phyloP scores from a whole-genome alignment of 2,113 vertebrate species.

The Heptranchias perlo region DNA sequence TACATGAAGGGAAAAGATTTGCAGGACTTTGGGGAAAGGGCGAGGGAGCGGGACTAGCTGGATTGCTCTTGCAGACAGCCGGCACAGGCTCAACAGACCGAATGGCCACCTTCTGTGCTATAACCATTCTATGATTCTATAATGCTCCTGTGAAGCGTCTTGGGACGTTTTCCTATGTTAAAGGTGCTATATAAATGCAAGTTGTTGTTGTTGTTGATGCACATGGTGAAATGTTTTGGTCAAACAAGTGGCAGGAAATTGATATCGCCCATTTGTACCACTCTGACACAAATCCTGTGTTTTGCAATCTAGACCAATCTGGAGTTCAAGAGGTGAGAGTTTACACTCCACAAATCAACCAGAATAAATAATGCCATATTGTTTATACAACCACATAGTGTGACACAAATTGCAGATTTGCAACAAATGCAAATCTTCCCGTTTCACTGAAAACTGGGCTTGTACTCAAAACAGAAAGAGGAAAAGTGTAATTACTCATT shows the following conservation, averaged over 20 bases:
- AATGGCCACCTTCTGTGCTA: too few relatives aligned
- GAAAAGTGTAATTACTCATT: background rate
- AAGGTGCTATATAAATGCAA: too few relatives aligned
- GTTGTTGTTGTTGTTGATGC: too few relatives aligned
- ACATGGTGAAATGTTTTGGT: background rate
- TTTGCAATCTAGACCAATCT: background rate
- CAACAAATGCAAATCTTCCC: constrained; percentile 8
- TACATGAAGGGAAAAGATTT: too few relatives aligned
- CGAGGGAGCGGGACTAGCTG: too few relatives aligned
- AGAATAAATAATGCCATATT: background rate
- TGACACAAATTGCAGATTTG: background rate
- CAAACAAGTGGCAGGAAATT: background rate
- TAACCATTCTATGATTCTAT: too few relatives aligned
- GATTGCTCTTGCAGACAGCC: too few relatives aligned
- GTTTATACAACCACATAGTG: background rate
- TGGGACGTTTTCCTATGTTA: too few relatives aligned
- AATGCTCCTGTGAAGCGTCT: too few relatives aligned
- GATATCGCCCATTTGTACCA: background rate
- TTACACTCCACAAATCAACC: background rate
- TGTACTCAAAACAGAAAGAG: background rate
- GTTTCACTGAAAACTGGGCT: background rate
- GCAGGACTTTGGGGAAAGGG: too few relatives aligned
- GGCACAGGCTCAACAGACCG: too few relatives aligned
- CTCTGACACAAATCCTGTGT: background rate
- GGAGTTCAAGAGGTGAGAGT: too few relatives aligned